phyloP scores from a whole-genome alignment of 1,140 invertebrate species.

The Berghia stephanieae region DNA sequence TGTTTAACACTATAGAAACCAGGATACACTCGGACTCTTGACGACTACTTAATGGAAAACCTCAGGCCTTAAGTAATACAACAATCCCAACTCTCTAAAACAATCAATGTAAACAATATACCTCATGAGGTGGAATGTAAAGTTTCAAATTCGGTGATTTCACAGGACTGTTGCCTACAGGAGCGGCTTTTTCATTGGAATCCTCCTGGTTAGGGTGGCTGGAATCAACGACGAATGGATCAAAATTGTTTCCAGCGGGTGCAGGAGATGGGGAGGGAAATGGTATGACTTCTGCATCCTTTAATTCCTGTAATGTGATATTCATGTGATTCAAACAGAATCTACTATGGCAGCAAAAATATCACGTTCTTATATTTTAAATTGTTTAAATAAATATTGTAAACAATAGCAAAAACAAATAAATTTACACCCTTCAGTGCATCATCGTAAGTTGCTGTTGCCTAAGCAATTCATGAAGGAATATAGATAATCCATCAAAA shows the following conservation, averaged over 20 bases:
- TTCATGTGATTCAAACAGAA: too few species aligned
- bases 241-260: neutral
- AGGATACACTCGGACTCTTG: neutral
- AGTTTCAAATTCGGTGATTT: constrained; percentile 1
- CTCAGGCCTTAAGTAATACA: neutral
- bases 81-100: too few species aligned
- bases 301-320: constrained; percentile 35
- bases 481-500: too few species aligned
- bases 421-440: neutral
- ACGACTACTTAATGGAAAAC: neutral
- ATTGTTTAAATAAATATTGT: neutral
- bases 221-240: neutral
- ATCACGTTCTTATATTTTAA: neutral
- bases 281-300: constrained; percentile 37
- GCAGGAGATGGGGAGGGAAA: neutral
- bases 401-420: neutral
- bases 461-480: too few species aligned
- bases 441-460: too few species aligned
- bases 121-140: constrained; percentile 4
- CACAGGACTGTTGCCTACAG: neutral
- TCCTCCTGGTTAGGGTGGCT: neutral
- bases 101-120: constrained; percentile 20
- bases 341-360: too few species aligned
- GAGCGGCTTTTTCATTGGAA: neutral
- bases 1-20: neutral